These are phyloP conservation scores for Myotis brandtii DNA, from an alignment of 2,113 vertebrate species.

Conservation along the genomic window DNA sequence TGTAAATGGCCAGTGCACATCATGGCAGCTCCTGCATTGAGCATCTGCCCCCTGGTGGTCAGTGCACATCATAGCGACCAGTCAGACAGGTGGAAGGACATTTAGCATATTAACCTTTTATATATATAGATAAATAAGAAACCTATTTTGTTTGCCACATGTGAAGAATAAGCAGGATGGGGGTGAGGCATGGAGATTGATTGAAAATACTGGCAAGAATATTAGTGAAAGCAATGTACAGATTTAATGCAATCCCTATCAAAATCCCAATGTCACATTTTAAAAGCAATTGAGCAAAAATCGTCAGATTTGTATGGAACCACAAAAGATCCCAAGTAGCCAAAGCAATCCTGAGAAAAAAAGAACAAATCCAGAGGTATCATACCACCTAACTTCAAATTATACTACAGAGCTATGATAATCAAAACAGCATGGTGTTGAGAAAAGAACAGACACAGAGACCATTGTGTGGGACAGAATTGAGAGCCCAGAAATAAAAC, in stretches of 20 bases:
- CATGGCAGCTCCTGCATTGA: too few species aligned
- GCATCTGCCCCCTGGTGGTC: too few species aligned
- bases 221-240: too few species aligned
- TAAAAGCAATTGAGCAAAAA: too few species aligned
- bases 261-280: too few species aligned
- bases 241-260: too few species aligned
- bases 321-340: too few species aligned
- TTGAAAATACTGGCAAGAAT: neutral
- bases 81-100: too few species aligned
- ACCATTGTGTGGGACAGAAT: neutral
- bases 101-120: neutral
- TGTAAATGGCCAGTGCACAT: too few species aligned
- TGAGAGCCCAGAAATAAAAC: neutral
- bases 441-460: neutral
- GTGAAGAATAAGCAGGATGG: neutral
- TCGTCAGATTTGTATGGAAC: too few species aligned
- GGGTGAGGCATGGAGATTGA: neutral
- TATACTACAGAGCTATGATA: neutral
- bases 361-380: neutral
- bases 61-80: too few species aligned
- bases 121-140: conserved; percentile 38
- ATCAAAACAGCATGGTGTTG: neutral
- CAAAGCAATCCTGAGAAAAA: too few species aligned
- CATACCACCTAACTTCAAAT: neutral
- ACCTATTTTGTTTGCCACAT: neutral